Evolutionary conservation across 2,113 vertebrate genomes (phyloP).

Genomic region (Onychostoma macrolepis): DNA sequence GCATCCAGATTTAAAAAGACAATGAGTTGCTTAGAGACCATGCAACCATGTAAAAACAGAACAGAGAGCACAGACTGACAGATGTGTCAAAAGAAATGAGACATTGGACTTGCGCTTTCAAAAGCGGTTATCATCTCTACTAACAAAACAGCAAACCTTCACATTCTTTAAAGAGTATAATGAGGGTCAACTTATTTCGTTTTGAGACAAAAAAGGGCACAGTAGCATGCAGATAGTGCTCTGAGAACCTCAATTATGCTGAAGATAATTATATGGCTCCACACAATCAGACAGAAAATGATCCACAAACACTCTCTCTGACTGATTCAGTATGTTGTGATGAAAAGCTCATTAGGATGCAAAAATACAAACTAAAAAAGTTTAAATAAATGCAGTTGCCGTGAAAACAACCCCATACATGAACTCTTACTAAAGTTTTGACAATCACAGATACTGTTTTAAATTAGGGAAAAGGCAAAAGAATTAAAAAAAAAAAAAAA

Average conservation of each 20-base stretch:
- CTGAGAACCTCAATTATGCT: slow-evolving; percentile 43
- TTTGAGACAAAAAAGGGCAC: slow-evolving; percentile 43
- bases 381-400: not conserved
- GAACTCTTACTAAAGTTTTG: not conserved
- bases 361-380: not conserved
- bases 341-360: slow-evolving; percentile 24
- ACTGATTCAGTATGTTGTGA: slow-evolving; percentile 16
- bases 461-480: not conserved
- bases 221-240: not conserved
- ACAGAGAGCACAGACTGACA: slow-evolving; percentile 56
- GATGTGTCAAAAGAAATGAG: slow-evolving; percentile 45
- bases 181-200: slow-evolving; percentile 30
- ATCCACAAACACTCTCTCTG: slow-evolving; percentile 5
- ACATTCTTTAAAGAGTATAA: slow-evolving; percentile 1
- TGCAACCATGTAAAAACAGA: not conserved
- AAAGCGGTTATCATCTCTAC: slow-evolving; percentile 16
- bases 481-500: no score
- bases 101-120: not conserved
- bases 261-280: slow-evolving; percentile 45
- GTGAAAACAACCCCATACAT: not conserved
- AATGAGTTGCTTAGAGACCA: not conserved
- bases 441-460: not conserved
- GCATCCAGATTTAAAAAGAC: not conserved
- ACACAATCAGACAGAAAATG: slow-evolving; percentile 31
- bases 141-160: slow-evolving; percentile 27